phyloP scores from a whole-genome alignment of 2,113 vertebrate species.

The Cyprinodon variegatus region DNA sequence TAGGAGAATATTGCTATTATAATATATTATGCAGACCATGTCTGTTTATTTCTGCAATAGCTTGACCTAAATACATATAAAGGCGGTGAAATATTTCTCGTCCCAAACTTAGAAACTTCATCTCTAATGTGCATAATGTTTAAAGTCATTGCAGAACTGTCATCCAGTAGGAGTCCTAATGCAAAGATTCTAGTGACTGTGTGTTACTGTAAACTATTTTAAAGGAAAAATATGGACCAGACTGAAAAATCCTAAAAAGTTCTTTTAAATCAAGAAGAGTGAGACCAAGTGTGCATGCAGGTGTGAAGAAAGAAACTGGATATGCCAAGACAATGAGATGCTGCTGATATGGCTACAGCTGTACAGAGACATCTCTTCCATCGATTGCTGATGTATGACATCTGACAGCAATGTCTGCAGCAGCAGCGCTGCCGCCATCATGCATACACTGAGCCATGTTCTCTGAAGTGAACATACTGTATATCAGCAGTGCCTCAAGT shows the following conservation, averaged over 20 bases:
- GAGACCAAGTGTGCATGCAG: slow-evolving; percentile 82
- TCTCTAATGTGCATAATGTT: not conserved
- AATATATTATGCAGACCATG: too few species aligned
- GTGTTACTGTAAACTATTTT: not conserved
- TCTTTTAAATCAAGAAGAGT: slow-evolving; percentile 58
- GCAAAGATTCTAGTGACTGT: not conserved
- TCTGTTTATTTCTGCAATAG: too few species aligned
- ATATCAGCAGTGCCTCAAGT: slow-evolving; percentile 73
- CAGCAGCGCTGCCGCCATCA: slow-evolving; percentile 1
- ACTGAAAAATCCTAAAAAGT: slow-evolving; percentile 2
- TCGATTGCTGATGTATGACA: slow-evolving; percentile 1
- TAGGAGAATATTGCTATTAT: too few species aligned
- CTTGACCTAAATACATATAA: too few species aligned
- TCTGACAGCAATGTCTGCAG: slow-evolving; percentile 25
- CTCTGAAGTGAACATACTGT: slow-evolving; percentile 36
- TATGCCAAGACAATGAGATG: slow-evolving; percentile 65
- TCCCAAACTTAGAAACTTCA: not conserved
- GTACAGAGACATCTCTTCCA: not conserved
- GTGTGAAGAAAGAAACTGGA: slow-evolving; percentile 64
- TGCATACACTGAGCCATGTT: slow-evolving; percentile 7
- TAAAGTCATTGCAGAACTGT: not conserved
- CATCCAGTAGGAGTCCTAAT: not conserved
- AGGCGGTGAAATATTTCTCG: too few species aligned
- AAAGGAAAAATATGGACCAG: slow-evolving; percentile 7
- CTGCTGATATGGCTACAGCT: slow-evolving; percentile 68